Evolutionary conservation across 2,797 vertebrate genomes (phyloP), one percentile per base, ranked within the genome.

Genomic region (Erethizon dorsatum): DNA sequence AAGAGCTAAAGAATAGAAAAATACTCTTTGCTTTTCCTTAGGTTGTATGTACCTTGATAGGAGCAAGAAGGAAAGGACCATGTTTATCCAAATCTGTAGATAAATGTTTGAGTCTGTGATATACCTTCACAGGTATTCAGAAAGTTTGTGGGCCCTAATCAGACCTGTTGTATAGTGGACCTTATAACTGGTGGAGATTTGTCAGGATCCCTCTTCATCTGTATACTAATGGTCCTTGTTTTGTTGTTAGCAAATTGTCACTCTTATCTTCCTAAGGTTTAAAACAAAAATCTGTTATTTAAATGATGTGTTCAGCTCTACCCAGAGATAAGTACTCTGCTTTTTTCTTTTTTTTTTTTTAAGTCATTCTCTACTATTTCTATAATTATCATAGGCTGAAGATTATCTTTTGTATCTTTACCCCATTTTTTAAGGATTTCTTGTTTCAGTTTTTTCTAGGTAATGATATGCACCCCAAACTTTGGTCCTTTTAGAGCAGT

Each of bases 401-500:
- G 24, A 87, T 94, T 96, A 94, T 93, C 31, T 37, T 94, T 0
- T 96, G 57, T 93, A 82, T 95, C 75, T 96, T 94, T 96, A 87
- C 20, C 57, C 65, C 18, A 37, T 73, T 92, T 95, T 97, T 96
- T 97, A 97, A 94, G 96, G 83, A 83, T 94, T 96, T 94, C 88
- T 91, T 96, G 41, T 97, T 96, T 98, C 92, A 93, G 90, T 92
- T 92, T 94, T 96, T 93, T 98, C 88, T 96, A 93, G 89, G 94
- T 97, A 85, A 96, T 97, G 88, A n/a, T 96, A 95, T 96, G 71
- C 33, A 77, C 80, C 92, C 69, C 79, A 95, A 94, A 85, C 77
- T 97, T 97, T 96, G 94, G 61, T 96, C 83, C 73, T 97, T 97
- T 96, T 97, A 97, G 91, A 97, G 80, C 77, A 94, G 93, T 96